Evolutionary conservation across 2,888 invertebrate species (phyloP), one percentile per base, ranked within the genome.

Genomic region (Digitonthophagus gazella): DNA sequence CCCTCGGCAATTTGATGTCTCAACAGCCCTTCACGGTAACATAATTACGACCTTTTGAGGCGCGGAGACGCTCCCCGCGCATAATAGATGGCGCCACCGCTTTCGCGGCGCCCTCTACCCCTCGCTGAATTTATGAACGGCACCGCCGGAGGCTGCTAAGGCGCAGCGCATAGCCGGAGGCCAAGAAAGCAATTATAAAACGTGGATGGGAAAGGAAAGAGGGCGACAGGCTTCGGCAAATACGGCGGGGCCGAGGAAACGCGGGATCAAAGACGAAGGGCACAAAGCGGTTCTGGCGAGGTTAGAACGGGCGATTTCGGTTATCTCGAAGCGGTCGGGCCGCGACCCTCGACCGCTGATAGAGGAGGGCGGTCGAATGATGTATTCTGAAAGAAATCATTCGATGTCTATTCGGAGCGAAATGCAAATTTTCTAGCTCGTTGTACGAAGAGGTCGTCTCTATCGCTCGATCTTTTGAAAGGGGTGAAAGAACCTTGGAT

Each of bases 181-280:
- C 78, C 78, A 80, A 80, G 79, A 80, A 80, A 80, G 79, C 80
- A 79, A 80, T 79, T 80, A 80, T 78, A 78, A 79, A 79, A 78
- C 77, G 78, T 75, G 78, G 77, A 75, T 75, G 75, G 76, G 76
- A 77, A 77, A 77, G 73, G 75, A 74, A 75, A 75, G 74, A 74
- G 28, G 28, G 28, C 28, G 28, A 44, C 28, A 11, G 11, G 28
- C 28, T 44, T 44, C 28, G 28, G 28, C 28, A 44, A 44, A 44
- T 44, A 44, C 28, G 28, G 28, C 75, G 78, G 77, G 77, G 77
- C 76, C 77, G 75, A 77, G 76, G 74, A 76, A 74, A 73, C 76
- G n/a, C n/a, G 28, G 28, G 28, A 44, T 44, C 28, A 44, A 44
- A 44, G 28, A 44, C 28, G 28, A 44, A 44, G 74, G 74, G 74